phyloP scores from a whole-genome alignment of 2,113 vertebrate genomes.

The Telmatochromis brichardi region DNA sequence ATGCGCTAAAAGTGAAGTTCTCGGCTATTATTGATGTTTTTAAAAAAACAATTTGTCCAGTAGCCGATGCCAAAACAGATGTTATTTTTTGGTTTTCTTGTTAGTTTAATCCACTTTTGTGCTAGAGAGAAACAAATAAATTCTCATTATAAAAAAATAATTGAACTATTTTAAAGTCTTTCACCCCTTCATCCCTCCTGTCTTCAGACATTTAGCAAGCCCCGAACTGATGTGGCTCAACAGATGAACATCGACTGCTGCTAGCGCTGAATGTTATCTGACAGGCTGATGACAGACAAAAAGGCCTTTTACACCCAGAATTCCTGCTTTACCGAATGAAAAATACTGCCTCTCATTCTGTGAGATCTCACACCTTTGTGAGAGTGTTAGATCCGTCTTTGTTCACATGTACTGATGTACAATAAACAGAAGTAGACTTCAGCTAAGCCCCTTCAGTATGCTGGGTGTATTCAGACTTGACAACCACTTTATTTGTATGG shows the following conservation, averaged over 20 bases:
- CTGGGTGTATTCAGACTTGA: background rate
- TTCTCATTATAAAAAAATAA: background rate
- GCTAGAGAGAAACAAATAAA: background rate
- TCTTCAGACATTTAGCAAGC: background rate
- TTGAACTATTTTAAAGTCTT: background rate
- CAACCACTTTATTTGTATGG: background rate
- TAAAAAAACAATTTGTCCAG: background rate
- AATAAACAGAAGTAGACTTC: background rate
- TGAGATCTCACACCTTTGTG: background rate
- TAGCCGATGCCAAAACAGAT: background rate
- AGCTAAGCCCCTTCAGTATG: background rate
- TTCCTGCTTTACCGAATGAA: background rate
- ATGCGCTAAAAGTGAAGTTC: background rate
- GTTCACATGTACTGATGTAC: background rate
- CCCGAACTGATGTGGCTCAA: background rate
- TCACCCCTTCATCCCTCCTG: background rate
- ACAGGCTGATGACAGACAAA: background rate
- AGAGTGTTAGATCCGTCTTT: background rate
- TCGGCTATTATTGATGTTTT: background rate
- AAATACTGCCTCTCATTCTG: background rate
- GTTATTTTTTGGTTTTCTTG: background rate
- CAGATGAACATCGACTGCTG: background rate
- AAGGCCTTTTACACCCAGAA: background rate
- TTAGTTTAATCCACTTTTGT: background rate
- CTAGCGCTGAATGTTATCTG: background rate